These are phyloP conservation scores for Leptinotarsa undecemlineata DNA, from an alignment of 1,140 invertebrate species.

Conservation along the genomic window DNA sequence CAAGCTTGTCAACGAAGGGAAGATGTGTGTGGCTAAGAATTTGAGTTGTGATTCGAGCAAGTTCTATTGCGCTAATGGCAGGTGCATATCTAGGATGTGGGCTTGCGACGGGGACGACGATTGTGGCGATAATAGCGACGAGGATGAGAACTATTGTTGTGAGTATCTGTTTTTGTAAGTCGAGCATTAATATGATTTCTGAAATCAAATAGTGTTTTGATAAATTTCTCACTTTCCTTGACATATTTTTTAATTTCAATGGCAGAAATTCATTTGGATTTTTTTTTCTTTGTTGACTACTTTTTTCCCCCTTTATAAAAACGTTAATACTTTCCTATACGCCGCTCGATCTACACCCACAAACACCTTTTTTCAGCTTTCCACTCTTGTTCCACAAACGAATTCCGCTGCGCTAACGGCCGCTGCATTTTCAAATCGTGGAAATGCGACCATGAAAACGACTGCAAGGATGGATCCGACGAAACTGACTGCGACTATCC, in stretches of 20 bases:
- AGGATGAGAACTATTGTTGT: slow-evolving; percentile 89
- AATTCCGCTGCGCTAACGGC: slow-evolving; percentile 93
- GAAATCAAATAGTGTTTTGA: too few species aligned
- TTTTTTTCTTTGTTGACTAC: background rate
- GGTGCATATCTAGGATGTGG: slow-evolving; percentile 95
- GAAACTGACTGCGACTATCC: slow-evolving; percentile 91
- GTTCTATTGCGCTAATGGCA: slow-evolving; percentile 92
- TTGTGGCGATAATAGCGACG: slow-evolving; percentile 93
- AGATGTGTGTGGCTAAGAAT: slow-evolving; percentile 88
- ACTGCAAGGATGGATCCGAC: slow-evolving; percentile 92
- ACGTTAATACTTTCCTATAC: background rate
- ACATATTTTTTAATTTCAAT: too few species aligned
- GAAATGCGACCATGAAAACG: slow-evolving; percentile 94
- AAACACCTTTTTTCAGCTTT: slow-evolving; percentile 65
- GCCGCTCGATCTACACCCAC: too few species aligned
- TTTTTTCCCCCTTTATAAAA: background rate
- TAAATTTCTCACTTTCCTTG: too few species aligned
- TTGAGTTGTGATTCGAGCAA: slow-evolving; percentile 86
- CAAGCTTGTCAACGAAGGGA: slow-evolving; percentile 88
- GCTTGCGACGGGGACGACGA: slow-evolving; percentile 95
- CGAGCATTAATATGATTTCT: too few species aligned
- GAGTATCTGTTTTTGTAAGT: slow-evolving; percentile 49
- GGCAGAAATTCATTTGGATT: background rate
- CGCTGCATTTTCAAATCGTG: slow-evolving; percentile 93
- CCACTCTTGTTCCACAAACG: slow-evolving; percentile 89